A percentile compares a stretch with the other conserved stretches of the same genome.
These are phyloP conservation scores for Ligdia adustata DNA, from an alignment of 2,888 invertebrate genomes.

Conservation along the genomic window DNA sequence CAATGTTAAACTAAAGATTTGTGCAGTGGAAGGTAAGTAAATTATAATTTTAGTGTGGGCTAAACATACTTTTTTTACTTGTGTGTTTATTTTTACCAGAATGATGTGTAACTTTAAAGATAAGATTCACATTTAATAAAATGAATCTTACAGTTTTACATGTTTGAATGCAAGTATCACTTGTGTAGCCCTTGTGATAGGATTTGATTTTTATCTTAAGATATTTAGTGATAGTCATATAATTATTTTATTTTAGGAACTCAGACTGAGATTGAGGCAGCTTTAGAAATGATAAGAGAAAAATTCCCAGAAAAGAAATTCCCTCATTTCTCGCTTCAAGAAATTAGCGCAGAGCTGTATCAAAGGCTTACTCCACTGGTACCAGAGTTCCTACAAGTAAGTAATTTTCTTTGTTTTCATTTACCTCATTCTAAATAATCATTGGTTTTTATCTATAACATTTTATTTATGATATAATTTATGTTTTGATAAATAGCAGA, in stretches of 20 bases:
- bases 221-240: too few species aligned
- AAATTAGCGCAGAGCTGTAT: constrained; percentile 81
- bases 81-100: too few species aligned
- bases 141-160: too few species aligned
- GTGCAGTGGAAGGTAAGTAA: constrained; percentile 89
- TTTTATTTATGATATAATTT: constrained; percentile 12
- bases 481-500: constrained; percentile 14
- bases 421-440: background rate
- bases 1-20: constrained; percentile 90
- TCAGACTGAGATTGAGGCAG: constrained; percentile 90
- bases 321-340: constrained; percentile 89
- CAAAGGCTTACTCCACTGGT: constrained; percentile 75
- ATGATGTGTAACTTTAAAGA: too few species aligned
- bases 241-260: constrained; percentile 80
- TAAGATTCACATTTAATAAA: too few species aligned
- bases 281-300: constrained; percentile 92
- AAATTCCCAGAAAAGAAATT: constrained; percentile 93
- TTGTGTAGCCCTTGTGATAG: too few species aligned
- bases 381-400: constrained; percentile 85
- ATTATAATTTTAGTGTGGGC: too few species aligned
- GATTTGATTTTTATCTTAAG: too few species aligned
- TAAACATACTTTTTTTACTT: too few species aligned
- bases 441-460: constrained; percentile 5
- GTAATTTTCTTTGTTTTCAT: constrained; percentile 34
- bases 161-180: too few species aligned